These are phyloP conservation scores for Mylabris phalerata DNA, from an alignment of 1,140 invertebrate species.

Conservation along the genomic window DNA sequence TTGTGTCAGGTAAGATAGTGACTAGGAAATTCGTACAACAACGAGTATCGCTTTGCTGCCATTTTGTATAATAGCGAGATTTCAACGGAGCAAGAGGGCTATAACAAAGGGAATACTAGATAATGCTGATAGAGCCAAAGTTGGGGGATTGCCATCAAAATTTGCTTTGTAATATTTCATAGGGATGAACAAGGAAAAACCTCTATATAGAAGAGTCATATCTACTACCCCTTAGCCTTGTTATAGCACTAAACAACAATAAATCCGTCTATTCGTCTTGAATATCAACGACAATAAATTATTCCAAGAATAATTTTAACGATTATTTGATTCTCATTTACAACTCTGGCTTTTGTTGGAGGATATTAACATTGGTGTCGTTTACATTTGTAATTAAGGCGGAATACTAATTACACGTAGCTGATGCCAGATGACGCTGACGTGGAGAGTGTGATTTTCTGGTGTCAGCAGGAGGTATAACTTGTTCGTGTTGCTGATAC, in stretches of 20 bases:
- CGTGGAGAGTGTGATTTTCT: slow-evolving; percentile 14
- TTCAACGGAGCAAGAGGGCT: slow-evolving; percentile 15
- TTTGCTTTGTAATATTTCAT: slow-evolving; percentile 6
- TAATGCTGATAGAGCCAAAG: slow-evolving; percentile 20
- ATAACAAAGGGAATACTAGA: slow-evolving; percentile 25
- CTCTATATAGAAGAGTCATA: too few species aligned
- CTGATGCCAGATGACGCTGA: slow-evolving; percentile 22
- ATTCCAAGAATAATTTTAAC: too few species aligned
- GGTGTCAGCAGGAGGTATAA: slow-evolving; percentile 13
- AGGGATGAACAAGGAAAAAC: slow-evolving; percentile 15
- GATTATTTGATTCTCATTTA: background rate
- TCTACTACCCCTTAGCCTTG: too few species aligned
- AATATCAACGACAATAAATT: background rate
- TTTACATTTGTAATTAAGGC: slow-evolving; percentile 30
- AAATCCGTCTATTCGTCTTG: background rate
- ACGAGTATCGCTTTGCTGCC: background rate
- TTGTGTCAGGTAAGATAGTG: too few species aligned
- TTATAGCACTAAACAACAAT: slow-evolving; percentile 21
- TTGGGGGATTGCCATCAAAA: slow-evolving; percentile 5
- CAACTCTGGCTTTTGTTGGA: background rate
- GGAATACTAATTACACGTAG: slow-evolving; percentile 21
- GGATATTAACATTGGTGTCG: slow-evolving; percentile 18
- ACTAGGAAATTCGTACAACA: too few species aligned
- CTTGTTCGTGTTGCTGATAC: background rate
- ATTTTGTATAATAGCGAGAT: slow-evolving; percentile 15